phyloP scores from a whole-genome alignment of 2,797 vertebrate genomes.

The Glyptemys insculpta region DNA sequence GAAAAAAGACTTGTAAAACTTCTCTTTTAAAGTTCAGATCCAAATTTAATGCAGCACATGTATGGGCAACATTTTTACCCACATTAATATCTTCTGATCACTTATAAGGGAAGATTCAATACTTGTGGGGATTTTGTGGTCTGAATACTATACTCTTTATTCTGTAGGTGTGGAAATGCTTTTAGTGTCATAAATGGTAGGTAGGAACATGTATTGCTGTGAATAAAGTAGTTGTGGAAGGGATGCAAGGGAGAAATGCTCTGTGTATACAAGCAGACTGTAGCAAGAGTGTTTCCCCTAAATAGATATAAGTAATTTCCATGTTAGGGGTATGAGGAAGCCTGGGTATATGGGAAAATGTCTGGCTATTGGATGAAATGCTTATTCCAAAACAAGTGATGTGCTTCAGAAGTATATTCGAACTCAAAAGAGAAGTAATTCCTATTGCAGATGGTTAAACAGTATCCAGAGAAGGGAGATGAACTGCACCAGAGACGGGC shows the following conservation, averaged over 20 bases:
- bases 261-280: not conserved
- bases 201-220: not conserved
- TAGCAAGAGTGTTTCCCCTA: not conserved
- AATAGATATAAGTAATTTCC: not conserved
- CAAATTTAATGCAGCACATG: conserved; percentile 37
- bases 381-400: not conserved
- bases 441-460: not conserved
- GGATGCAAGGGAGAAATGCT: not conserved
- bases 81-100: not conserved
- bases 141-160: not conserved
- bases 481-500: not conserved
- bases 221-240: not conserved
- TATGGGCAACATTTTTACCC: not conserved
- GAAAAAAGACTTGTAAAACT: conserved; percentile 35
- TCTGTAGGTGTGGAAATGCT: not conserved
- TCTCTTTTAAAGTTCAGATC: conserved; percentile 39
- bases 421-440: not conserved
- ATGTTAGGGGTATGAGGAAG: not conserved
- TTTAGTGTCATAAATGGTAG: not conserved
- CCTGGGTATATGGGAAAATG: not conserved
- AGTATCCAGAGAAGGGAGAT: not conserved
- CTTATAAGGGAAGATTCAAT: not conserved
- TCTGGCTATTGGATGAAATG: not conserved
- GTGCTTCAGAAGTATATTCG: not conserved
- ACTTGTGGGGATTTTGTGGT: not conserved